Evolutionary conservation across 2,888 invertebrate genomes (phyloP).

Genomic region (Caenorhabditis macrosperma): DNA sequence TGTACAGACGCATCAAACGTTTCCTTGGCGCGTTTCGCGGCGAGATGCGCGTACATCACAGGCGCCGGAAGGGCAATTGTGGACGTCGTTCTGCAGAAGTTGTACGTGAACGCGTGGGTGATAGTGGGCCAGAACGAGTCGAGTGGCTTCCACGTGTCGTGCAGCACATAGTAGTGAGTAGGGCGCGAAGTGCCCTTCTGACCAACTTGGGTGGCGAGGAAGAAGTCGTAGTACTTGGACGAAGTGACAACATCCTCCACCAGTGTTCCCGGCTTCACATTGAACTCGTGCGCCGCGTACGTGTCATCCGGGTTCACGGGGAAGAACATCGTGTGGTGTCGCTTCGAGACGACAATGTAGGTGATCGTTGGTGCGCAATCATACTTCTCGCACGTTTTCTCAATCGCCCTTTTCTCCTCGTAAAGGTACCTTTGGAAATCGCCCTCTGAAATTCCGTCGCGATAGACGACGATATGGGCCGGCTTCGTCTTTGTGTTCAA

Average conservation of each 20-base stretch:
- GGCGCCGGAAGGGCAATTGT: conserved; percentile 83
- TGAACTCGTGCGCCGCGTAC: conserved; percentile 3
- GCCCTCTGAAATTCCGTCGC: conserved; percentile 41
- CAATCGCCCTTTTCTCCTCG: conserved; percentile 40
- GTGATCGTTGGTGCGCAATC: conserved; percentile 45
- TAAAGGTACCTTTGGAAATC: conserved; percentile 56
- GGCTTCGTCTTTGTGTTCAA: conserved; percentile 26
- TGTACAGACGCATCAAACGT: conserved; percentile 8
- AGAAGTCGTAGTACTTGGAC: conserved; percentile 71
- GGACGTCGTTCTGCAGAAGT: conserved; percentile 88
- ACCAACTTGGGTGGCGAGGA: conserved; percentile 73
- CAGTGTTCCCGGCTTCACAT: conserved; percentile 73
- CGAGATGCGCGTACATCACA: conserved; percentile 75
- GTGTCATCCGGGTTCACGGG: background rate
- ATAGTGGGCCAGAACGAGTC: conserved; percentile 85
- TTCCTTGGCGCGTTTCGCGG: conserved; percentile 50
- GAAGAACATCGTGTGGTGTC: conserved; percentile 61
- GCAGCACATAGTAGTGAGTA: conserved; percentile 89
- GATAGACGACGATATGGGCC: conserved; percentile 4
- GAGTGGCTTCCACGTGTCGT: conserved; percentile 87
- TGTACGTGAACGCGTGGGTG: conserved; percentile 89
- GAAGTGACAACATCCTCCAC: conserved; percentile 73
- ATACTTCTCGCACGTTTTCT: background rate
- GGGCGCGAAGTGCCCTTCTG: conserved; percentile 77
- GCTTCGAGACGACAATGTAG: conserved; percentile 56